A percentile compares a stretch with the other conserved stretches of the same genome.
phyloP scores from a whole-genome alignment of 2,797 vertebrate species.

The Sebastes glaucus region DNA sequence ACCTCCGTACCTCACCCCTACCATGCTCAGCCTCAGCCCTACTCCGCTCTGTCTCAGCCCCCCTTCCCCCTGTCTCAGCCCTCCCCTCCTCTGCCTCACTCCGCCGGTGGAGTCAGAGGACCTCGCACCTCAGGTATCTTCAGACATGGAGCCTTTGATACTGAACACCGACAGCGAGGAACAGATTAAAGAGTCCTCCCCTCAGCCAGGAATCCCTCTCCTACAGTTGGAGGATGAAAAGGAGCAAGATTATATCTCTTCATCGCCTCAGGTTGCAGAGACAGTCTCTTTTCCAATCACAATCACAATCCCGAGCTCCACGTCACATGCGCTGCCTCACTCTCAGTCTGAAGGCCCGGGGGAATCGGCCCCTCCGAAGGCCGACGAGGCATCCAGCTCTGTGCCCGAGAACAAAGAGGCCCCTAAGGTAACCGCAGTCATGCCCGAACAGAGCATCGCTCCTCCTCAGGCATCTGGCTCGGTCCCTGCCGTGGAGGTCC shows the following conservation, averaged over 20 bases:
- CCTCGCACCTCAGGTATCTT: slow-evolving; percentile 68
- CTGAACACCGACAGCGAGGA: slow-evolving; percentile 58
- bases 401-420: slow-evolving; percentile 55
- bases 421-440: slow-evolving; percentile 31
- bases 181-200: slow-evolving; percentile 53
- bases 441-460: slow-evolving; percentile 36
- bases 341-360: slow-evolving; percentile 28
- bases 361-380: slow-evolving; percentile 38
- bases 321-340: slow-evolving; percentile 53
- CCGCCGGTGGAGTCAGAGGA: slow-evolving; percentile 64
- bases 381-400: slow-evolving; percentile 35
- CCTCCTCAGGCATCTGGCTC: slow-evolving; percentile 41
- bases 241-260: slow-evolving; percentile 55
- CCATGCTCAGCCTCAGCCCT: slow-evolving; percentile 75
- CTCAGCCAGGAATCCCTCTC: slow-evolving; percentile 53
- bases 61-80: slow-evolving; percentile 69
- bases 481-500: slow-evolving; percentile 80
- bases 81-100: slow-evolving; percentile 75
- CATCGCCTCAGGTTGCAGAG: slow-evolving; percentile 58
- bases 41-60: slow-evolving; percentile 68
- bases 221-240: slow-evolving; percentile 58
- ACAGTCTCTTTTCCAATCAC: slow-evolving; percentile 71
- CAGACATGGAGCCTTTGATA: slow-evolving; percentile 69
- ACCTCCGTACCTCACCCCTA: slow-evolving; percentile 77
- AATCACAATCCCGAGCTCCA: slow-evolving; percentile 64